A percentile compares a stretch with the other conserved stretches of the same genome.
Evolutionary conservation across 2,888 invertebrate species (phyloP).

Genomic region (Drosophila ochracea): DNA sequence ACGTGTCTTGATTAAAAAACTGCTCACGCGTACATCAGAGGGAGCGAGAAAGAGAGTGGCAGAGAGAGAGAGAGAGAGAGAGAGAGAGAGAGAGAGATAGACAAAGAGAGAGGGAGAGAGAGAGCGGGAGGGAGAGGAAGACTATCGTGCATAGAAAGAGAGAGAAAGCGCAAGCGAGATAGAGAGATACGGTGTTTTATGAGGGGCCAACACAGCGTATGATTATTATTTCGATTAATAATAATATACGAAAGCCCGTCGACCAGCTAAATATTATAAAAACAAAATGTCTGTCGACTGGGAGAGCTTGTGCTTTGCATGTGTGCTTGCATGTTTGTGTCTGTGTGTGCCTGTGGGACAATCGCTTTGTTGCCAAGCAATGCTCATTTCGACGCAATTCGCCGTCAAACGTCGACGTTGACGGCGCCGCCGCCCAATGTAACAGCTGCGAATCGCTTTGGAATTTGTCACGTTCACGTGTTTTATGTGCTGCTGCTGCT

Average conservation of each 20-base stretch:
- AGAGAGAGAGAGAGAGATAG: neutral
- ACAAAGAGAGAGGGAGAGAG: neutral
- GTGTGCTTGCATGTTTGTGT: neutral
- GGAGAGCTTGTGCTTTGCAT: constrained; percentile 23
- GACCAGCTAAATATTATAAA: constrained; percentile 60
- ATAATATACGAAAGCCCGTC: constrained; percentile 29
- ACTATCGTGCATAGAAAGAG: neutral
- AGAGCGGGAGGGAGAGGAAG: neutral
- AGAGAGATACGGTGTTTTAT: constrained; percentile 27
- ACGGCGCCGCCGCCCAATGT: constrained; percentile 57
- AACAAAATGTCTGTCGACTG: constrained; percentile 69
- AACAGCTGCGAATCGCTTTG: constrained; percentile 66
- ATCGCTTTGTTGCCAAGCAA: constrained; percentile 68
- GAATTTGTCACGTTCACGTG: constrained; percentile 83
- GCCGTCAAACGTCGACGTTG: constrained; percentile 39
- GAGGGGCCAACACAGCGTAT: constrained; percentile 66
- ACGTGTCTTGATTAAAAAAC: constrained; percentile 71
- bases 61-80: constrained; percentile 2
- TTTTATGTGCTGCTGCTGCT: constrained; percentile 64
- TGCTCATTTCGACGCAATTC: constrained; percentile 54
- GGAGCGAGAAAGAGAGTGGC: constrained; percentile 8
- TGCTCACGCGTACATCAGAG: constrained; percentile 44
- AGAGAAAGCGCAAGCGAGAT: constrained; percentile 5
- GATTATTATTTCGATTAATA: constrained; percentile 77
- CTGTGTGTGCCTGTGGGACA: constrained; percentile 37